Evolutionary conservation across 1,140 invertebrate species (phyloP).

Genomic region (Philaenus spumarius): DNA sequence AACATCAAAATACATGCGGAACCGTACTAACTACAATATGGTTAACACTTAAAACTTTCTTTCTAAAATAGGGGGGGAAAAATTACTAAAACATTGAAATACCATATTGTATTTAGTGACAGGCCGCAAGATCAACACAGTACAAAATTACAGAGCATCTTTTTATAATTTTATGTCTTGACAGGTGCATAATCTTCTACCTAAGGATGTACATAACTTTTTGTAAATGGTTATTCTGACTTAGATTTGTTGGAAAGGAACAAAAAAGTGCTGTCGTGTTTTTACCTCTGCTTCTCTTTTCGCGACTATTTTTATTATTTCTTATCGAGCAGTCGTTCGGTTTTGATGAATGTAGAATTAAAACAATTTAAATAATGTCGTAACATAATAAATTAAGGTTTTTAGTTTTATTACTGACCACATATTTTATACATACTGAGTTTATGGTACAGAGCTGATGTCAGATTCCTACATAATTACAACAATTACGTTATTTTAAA

Average conservation of each 20-base stretch:
- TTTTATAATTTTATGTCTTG: slow-evolving; percentile 10
- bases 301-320: neutral
- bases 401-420: neutral
- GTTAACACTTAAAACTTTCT: slow-evolving; percentile 1
- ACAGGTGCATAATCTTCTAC: slow-evolving; percentile 6
- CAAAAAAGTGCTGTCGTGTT: slow-evolving; percentile 1
- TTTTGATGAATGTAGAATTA: neutral
- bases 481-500: slow-evolving; percentile 14
- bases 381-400: neutral
- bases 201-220: neutral
- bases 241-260: slow-evolving; percentile 23
- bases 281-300: neutral
- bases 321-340: neutral
- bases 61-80: neutral
- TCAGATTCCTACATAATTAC: slow-evolving; percentile 13
- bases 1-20: slow-evolving; percentile 22
- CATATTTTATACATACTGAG: neutral
- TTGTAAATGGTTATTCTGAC: slow-evolving; percentile 14
- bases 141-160: slow-evolving; percentile 21
- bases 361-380: slow-evolving; percentile 1
- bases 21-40: slow-evolving; percentile 8
- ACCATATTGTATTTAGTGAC: slow-evolving; percentile 13
- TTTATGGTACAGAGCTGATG: slow-evolving; percentile 12
- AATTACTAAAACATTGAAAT: slow-evolving; percentile 10
- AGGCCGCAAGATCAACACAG: slow-evolving; percentile 16